Conservation (phyloP, 92 coral and sea anemone species). For the Heliopora coerulea region DNA sequence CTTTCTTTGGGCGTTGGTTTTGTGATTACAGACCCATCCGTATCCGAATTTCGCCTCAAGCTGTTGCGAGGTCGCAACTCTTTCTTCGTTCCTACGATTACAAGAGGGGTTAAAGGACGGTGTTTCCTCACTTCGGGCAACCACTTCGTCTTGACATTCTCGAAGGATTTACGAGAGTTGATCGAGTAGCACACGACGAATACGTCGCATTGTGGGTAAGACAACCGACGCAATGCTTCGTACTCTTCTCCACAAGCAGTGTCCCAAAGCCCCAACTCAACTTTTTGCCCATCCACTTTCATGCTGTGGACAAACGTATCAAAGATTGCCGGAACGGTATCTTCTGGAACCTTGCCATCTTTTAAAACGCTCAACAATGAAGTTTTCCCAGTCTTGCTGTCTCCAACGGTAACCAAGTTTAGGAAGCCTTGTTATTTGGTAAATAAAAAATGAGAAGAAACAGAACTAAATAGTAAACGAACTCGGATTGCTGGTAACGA, state of each 20-base stretch:
- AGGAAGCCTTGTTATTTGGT: conserved; percentile 7
- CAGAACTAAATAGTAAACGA: background rate
- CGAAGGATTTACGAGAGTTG: conserved; percentile 20
- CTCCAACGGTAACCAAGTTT: conserved; percentile 28
- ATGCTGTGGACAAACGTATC: conserved; percentile 14
- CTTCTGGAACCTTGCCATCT: conserved; percentile 18
- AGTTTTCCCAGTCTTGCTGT: conserved; percentile 27
- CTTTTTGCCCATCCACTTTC: conserved; percentile 25
- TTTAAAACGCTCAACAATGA: conserved; percentile 25
- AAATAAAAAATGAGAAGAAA: background rate
- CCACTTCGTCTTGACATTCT: conserved; percentile 21
- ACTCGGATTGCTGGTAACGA: too few species aligned
- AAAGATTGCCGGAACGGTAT: conserved; percentile 13
- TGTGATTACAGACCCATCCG: background rate
- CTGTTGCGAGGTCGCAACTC: conserved; percentile 30
- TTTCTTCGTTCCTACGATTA: conserved; percentile 21
- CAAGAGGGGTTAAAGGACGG: background rate
- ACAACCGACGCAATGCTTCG: conserved; percentile 28
- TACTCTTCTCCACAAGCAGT: conserved; percentile 25
- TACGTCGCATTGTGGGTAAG: conserved; percentile 32
- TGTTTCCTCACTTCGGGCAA: conserved; percentile 9
- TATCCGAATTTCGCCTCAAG: background rate
- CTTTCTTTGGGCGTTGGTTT: background rate
- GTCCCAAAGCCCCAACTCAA: conserved; percentile 39
- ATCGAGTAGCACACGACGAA: conserved; percentile 33